These are phyloP conservation scores for Progne subis DNA, from an alignment of 2,113 vertebrate species.

Conservation along the genomic window DNA sequence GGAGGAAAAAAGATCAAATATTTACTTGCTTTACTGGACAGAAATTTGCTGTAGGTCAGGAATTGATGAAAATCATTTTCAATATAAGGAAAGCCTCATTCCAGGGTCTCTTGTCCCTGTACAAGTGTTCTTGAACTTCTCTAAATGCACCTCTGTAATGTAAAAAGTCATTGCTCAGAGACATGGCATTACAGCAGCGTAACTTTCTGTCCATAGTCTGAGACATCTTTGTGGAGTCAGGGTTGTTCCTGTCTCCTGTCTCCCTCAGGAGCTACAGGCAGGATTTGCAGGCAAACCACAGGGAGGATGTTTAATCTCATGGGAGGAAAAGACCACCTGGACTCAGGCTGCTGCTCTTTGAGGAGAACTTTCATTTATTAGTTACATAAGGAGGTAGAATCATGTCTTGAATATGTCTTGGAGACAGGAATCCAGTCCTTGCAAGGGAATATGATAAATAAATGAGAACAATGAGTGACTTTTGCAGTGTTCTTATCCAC, in stretches of 20 bases:
- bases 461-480: too few species aligned
- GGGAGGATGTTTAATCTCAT: background rate
- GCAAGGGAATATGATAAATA: too few species aligned
- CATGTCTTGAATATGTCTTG: too few species aligned
- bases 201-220: background rate
- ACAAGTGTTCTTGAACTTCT: background rate
- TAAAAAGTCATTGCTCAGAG: background rate
- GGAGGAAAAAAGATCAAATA: background rate
- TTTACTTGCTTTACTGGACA: background rate
- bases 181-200: background rate
- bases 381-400: background rate
- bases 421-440: too few species aligned
- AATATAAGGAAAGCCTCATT: background rate
- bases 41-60: background rate
- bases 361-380: background rate
- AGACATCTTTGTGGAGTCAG: background rate
- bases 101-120: background rate
- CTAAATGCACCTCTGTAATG: background rate
- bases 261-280: background rate
- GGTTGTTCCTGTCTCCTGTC: too few species aligned
- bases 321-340: background rate
- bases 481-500: too few species aligned
- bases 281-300: background rate
- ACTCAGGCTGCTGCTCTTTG: background rate
- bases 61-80: background rate